These are phyloP conservation scores for Hydropsyche tenuis DNA, from an alignment of 1,140 invertebrate genomes.

Conservation along the genomic window DNA sequence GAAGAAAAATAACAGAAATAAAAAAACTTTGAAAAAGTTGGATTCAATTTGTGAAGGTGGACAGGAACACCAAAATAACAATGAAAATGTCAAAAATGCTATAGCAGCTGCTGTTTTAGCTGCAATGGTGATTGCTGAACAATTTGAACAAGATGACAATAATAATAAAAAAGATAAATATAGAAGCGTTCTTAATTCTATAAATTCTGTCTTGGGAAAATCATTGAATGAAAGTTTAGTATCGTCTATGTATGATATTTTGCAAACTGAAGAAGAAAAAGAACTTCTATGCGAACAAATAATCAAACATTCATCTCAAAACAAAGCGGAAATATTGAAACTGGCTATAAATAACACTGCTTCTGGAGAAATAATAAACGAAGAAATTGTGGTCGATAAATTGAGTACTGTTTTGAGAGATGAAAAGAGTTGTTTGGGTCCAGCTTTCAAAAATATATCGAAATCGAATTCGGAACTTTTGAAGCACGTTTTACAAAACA, in stretches of 20 bases:
- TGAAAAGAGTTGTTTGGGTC: conserved; percentile 64
- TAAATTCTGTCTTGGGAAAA: conserved; percentile 59
- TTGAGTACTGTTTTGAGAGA: conserved; percentile 65
- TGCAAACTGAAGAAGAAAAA: conserved; percentile 62
- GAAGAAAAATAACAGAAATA: conserved; percentile 36
- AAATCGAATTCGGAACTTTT: conserved; percentile 64
- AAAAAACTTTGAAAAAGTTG: conserved; percentile 49
- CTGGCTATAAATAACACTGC: conserved; percentile 62
- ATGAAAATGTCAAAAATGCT: conserved; percentile 62
- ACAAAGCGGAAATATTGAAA: conserved; percentile 68
- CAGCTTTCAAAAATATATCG: conserved; percentile 67
- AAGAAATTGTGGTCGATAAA: conserved; percentile 66
- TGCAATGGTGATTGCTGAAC: conserved; percentile 63
- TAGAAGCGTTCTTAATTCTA: conserved; percentile 65
- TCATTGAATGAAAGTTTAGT: conserved; percentile 61
- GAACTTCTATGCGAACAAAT: conserved; percentile 61
- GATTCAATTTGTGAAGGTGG: conserved; percentile 48
- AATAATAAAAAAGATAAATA: conserved; percentile 62
- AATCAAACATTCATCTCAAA: conserved; percentile 59
- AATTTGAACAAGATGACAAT: conserved; percentile 60
- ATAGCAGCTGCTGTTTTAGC: conserved; percentile 65
- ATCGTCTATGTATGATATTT: conserved; percentile 59
- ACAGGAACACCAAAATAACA: conserved; percentile 53
- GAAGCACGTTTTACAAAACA: conserved; percentile 63
- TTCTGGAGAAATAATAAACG: conserved; percentile 58